Conservation (phyloP, 1,140 invertebrate species). For the Coboldia fuscipes region DNA sequence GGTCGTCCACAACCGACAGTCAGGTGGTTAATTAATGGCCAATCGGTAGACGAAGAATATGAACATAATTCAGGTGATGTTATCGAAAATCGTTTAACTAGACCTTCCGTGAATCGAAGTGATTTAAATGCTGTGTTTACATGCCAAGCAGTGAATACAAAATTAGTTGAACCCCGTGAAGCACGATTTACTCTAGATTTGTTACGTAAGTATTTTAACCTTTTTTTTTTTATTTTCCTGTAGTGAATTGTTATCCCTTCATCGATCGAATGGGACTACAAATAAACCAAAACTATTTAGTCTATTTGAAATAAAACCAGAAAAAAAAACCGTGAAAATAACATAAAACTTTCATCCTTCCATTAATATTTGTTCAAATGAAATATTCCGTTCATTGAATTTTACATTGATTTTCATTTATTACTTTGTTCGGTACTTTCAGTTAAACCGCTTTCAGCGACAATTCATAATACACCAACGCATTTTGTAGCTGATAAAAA, state of each 20-base stretch:
- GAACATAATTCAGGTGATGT: slow-evolving; percentile 63
- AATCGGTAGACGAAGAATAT: slow-evolving; percentile 53
- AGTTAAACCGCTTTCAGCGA: slow-evolving; percentile 62
- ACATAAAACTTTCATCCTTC: too few relatives aligned
- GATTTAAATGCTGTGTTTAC: slow-evolving; percentile 64
- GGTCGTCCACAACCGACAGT: slow-evolving; percentile 41
- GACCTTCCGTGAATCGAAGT: slow-evolving; percentile 46
- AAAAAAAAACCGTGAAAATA: too few relatives aligned
- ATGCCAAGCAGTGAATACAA: slow-evolving; percentile 65
- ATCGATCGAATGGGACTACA: too few relatives aligned
- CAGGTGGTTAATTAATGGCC: slow-evolving; percentile 51
- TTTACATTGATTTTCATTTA: slow-evolving; percentile 1
- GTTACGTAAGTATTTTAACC: slow-evolving; percentile 44
- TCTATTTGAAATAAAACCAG: too few relatives aligned
- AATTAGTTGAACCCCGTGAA: slow-evolving; percentile 51
- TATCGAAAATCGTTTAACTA: slow-evolving; percentile 60
- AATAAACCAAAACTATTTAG: too few relatives aligned
- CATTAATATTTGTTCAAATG: too few relatives aligned
- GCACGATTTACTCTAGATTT: slow-evolving; percentile 55
- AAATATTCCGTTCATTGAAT: not conserved
- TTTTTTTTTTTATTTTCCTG: slow-evolving; percentile 3
- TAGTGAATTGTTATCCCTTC: too few relatives aligned
- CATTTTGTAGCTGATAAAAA: slow-evolving; percentile 48
- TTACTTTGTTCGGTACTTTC: slow-evolving; percentile 11
- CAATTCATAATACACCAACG: slow-evolving; percentile 36